These are phyloP conservation scores for Telmatherina bonti DNA, from an alignment of 2,797 vertebrate species.

Conservation along the genomic window DNA sequence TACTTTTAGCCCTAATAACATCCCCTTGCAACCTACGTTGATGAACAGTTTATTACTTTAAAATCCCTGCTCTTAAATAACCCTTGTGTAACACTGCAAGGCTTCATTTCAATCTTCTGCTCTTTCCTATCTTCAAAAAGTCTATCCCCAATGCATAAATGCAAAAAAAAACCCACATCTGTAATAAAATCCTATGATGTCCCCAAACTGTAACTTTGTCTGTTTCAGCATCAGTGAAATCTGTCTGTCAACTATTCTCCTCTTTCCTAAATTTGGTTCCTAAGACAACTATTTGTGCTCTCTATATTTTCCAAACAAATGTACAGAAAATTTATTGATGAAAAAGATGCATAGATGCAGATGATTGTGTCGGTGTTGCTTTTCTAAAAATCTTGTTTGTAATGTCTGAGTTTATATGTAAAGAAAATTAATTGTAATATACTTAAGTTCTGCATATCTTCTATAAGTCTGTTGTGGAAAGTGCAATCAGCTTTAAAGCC, in stretches of 20 bases:
- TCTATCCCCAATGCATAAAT: constrained; percentile 18
- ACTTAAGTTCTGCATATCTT: too few relatives aligned
- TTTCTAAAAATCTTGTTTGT: too few relatives aligned
- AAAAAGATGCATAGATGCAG: too few relatives aligned
- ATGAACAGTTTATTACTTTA: constrained; percentile 38
- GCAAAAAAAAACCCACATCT: constrained; percentile 27
- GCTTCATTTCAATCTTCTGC: constrained; percentile 36
- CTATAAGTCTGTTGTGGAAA: too few relatives aligned
- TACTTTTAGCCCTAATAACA: constrained; percentile 25
- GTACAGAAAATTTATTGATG: background rate
- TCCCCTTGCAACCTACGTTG: constrained; percentile 23
- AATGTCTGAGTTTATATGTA: too few relatives aligned
- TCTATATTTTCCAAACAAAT: background rate
- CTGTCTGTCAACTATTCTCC: background rate
- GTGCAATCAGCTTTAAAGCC: too few relatives aligned
- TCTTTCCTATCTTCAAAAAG: constrained; percentile 28
- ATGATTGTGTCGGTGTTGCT: too few relatives aligned
- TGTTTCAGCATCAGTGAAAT: background rate
- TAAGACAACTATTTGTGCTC: background rate
- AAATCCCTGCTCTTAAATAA: constrained; percentile 44
- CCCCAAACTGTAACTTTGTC: constrained; percentile 19
- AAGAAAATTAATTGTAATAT: too few relatives aligned
- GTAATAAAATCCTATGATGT: constrained; percentile 29
- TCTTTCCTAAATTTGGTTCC: background rate
- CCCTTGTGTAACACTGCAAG: constrained; percentile 29